Percentiles rank a stretch among this genome's conserved stretches.
Evolutionary conservation across 2,113 vertebrate species (phyloP).

Genomic region (Coptodon bakossiorum): DNA sequence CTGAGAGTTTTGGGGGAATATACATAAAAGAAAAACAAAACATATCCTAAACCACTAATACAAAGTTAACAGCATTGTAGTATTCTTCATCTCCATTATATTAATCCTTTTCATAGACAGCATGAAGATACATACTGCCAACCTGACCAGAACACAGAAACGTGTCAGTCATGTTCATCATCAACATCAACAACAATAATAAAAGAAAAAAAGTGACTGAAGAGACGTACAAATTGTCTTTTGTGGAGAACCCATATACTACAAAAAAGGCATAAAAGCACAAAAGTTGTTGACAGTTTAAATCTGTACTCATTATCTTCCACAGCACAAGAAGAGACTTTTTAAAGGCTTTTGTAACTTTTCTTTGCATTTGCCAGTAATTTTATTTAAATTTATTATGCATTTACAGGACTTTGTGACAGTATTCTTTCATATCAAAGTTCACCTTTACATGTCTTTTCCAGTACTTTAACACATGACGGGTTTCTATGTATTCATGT

Average conservation of each 20-base stretch:
- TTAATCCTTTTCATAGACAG: background rate
- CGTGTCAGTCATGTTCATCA: background rate
- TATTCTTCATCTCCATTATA: background rate
- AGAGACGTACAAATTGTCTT: background rate
- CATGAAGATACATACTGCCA: background rate
- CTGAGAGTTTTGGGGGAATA: background rate
- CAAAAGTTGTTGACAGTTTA: background rate
- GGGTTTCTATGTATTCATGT: background rate
- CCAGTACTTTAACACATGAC: background rate
- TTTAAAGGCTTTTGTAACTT: background rate
- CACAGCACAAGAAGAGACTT: background rate
- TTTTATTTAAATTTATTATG: background rate
- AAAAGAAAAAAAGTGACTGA: background rate
- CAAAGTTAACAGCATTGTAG: background rate
- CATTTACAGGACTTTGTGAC: background rate
- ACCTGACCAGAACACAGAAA: background rate
- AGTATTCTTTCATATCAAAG: background rate
- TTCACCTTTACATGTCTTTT: background rate
- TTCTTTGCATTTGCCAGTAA: background rate
- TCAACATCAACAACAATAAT: background rate
- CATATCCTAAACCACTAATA: background rate
- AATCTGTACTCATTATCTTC: background rate
- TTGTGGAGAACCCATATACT: accelerated
- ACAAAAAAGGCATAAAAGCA: background rate
- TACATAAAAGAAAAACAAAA: background rate